Evolutionary conservation across 1,140 invertebrate species (phyloP).

Genomic region (Diachasma alloeum): DNA sequence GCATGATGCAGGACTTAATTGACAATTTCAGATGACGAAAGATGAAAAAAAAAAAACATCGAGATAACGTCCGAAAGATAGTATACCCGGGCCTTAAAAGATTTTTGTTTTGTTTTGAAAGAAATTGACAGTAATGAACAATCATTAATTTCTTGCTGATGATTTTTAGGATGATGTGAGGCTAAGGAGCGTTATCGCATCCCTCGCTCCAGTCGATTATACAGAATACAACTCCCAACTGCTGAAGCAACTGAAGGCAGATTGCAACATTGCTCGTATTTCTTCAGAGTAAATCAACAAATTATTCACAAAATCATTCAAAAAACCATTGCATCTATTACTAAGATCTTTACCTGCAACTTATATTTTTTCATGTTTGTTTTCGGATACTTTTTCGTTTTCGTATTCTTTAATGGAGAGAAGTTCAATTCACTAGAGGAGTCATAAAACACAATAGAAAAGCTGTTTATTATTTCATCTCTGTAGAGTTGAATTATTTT

Average conservation of each 20-base stretch:
- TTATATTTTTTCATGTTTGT: neutral
- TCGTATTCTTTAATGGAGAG: neutral
- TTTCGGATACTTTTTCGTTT: neutral
- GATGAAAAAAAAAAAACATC: no score
- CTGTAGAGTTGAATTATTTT: no score
- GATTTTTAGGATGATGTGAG: constrained; percentile 79
- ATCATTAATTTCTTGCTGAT: neutral
- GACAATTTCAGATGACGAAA: no score
- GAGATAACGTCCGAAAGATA: no score
- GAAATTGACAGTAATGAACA: no score
- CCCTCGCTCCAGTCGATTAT: constrained; percentile 76
- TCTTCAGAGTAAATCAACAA: neutral
- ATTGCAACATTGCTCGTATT: constrained; percentile 63
- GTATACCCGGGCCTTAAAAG: neutral
- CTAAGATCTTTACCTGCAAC: neutral
- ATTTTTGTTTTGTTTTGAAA: no score
- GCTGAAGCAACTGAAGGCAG: constrained; percentile 70
- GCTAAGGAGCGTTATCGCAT: constrained; percentile 77
- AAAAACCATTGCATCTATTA: neutral
- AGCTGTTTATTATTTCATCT: no score
- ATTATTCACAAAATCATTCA: neutral
- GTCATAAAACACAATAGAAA: no score
- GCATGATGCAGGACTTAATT: no score
- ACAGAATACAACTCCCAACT: constrained; percentile 78
- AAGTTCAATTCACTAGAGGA: neutral